Evolutionary conservation across 2,888 invertebrate genomes (phyloP), one percentile per base, ranked within the genome.

Genomic region (Elmis aenea): DNA sequence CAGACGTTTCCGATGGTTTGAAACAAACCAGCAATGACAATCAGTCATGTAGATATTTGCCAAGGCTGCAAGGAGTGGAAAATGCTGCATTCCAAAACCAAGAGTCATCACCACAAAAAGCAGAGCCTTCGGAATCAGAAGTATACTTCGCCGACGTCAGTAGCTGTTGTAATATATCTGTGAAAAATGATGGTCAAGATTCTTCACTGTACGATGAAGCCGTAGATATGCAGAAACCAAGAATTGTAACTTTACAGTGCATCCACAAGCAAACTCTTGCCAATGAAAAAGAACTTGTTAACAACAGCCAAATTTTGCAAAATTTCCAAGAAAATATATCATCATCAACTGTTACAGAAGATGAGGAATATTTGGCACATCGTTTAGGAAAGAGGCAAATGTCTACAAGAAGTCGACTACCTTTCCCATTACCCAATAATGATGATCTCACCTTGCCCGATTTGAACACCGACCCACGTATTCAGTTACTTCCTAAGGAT

Each of bases 61-160:
- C 69, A 12, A 72, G 72, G 54, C 68, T 81, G 38, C 80, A 78
- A 54, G 86, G 85, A 0, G 83, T 86, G 12, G 85, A 86, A 56
- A 87, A 87, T 51, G 71, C 78, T 1, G 86, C 79, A 0, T 86
- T 86, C 56, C 85, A 85, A 59, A 81, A 81, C 45, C 82, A 83
- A 54, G 81, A 81, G 50, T 57, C 68, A 1, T 69, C 74, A 59
- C 74, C 74, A 24, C 59, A 61, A 9, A 75, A 72, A 42, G 57
- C 67, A 6, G 81, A 81, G 55, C 76, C 79, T 13, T 76, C 85
- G 0, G 88, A 88, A 57, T 86, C 86, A 0, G 89, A 89, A 59
- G 80, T 89, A 0, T 89, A 89, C 59, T 89, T 89, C 55, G 88
- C 87, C 0, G 88, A 89, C 51, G 88, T 87, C 0, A 87, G 87